Evolutionary conservation across 2,888 invertebrate genomes (phyloP).

Genomic region (Leistus spinibarbis): DNA sequence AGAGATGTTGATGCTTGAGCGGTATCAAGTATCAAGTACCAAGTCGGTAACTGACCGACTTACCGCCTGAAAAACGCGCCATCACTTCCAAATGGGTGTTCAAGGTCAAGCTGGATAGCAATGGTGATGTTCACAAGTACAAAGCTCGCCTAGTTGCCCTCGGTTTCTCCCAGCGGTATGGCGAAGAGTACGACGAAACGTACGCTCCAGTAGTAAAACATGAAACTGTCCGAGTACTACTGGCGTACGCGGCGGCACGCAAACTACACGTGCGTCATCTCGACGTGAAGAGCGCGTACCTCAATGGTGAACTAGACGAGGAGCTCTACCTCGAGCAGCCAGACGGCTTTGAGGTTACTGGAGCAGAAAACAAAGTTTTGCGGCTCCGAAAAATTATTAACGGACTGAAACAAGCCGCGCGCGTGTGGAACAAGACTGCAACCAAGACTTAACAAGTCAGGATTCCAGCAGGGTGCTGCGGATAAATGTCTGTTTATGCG

Average conservation of each 20-base stretch:
- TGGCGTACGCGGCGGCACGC: conserved; percentile 30
- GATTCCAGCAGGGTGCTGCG: neutral
- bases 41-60: neutral
- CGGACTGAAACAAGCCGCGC: neutral
- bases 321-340: conserved; percentile 16
- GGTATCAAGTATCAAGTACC: too few relatives aligned
- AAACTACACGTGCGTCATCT: conserved; percentile 28
- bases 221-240: conserved; percentile 43
- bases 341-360: conserved; percentile 1
- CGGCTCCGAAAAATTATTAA: too few relatives aligned
- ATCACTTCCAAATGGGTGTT: conserved; percentile 43
- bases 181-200: conserved; percentile 45
- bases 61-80: neutral
- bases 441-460: neutral
- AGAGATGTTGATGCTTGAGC: too few relatives aligned
- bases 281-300: conserved; percentile 41
- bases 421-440: neutral
- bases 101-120: conserved; percentile 39
- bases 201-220: conserved; percentile 44
- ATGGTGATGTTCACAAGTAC: conserved; percentile 37
- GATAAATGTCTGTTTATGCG: neutral
- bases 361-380: neutral
- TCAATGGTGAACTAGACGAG: conserved; percentile 43
- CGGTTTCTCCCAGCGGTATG: conserved; percentile 44
- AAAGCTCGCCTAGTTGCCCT: conserved; percentile 44